Base-by-base conservation (phyloP, 2,113 vertebrate genomes). In the Amphilophus citrinellus region DNA sequence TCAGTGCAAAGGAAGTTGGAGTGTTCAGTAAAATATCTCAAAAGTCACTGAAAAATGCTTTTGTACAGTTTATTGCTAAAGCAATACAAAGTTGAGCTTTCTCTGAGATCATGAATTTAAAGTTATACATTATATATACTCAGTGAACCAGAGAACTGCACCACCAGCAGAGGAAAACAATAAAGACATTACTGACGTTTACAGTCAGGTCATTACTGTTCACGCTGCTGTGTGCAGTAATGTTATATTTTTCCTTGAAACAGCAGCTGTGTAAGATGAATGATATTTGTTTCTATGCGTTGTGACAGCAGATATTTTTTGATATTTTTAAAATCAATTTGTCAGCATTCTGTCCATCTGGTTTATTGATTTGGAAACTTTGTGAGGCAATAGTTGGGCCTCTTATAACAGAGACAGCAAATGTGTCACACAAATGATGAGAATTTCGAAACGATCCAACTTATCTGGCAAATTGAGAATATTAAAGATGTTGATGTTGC, bases 301-400 rank as follows among this genome's bases (percentile, higher is more conserved):
- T 71, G 37, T 65, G 50, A 75, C 75, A 73, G 57, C 30, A 30
- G 32, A 77, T 73, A 30, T 32, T 37, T 79, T 82, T 65, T n/a
- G n/a, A 10, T 61, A 42, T 24, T 59, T 65, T 17, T 53, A 37
- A 82, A 77, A 83, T 24, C 47, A 68, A 11, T 7, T 32, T 47
- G n/a, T 68, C 68, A 62, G 35, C 79, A 32, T 53, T 53, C 27
- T 22, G 44, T 27, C 24, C 53, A 42, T 58, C 60, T 44, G 37
- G 27, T 27, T 50, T 39, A 14, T 15, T 47, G 37, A 58, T 50
- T 20, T 14, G 13, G 22, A 85, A 84, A 79, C 3, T 32, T 18
- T 5, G 15, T 32, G 59, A 56, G 47, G 68, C 47, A n/a, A 5
- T 27, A 27, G 24, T n/a, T 27, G 18, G 42, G 20, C 5, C 20